Evolutionary conservation across 2,888 invertebrate genomes (phyloP), one percentile per base, ranked within the genome.

Genomic region (Schizotus pectinicornis): DNA sequence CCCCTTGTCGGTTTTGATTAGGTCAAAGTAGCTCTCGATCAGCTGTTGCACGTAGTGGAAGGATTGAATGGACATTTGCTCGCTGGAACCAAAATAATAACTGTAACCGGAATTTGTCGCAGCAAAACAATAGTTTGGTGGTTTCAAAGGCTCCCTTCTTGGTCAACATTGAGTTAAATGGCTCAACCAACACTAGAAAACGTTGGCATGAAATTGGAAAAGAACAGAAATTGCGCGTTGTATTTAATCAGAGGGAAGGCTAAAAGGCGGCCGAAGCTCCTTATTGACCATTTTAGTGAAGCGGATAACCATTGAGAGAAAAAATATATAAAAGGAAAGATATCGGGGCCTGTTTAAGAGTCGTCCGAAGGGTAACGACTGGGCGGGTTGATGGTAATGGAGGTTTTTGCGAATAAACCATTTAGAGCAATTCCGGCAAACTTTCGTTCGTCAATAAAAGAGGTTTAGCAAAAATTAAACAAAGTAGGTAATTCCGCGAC

Each of bases 11-110:
- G 87, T 85, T 66, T 83, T 81, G 73, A 96, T 90, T 88, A 91
- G 90, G 73, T 94, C 94, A 74, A 86, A 87, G 75, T 89, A 92
- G 62, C 85, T 86, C 74, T 95, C 94, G 83, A 97, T 86, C 81
- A 95, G 91, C 69, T 93, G 92, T 79, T 98, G 96, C 57, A 97
- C 91, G 80, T 94, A 94, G 81, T 98, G 95, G 80, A 98, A 98
- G 71, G 91, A 89, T 62, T 91, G 88, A 3, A 94, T 88, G 11
- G 94, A 92, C 85, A 98, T 87, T 1, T 98, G 97, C 82, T 98
- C 97, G 78, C 95, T 95, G 78, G 70, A 84, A 84, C 67, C 63
- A 14, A 47, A 45, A 37, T 13, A 3, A 7, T 12, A 43, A 11
- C 12, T 31, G 7, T 13, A 35, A 51, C 12, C 6, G n/a, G 5